phyloP scores from a whole-genome alignment of 2,113 vertebrate genomes.

The Balaenoptera acutorostrata region DNA sequence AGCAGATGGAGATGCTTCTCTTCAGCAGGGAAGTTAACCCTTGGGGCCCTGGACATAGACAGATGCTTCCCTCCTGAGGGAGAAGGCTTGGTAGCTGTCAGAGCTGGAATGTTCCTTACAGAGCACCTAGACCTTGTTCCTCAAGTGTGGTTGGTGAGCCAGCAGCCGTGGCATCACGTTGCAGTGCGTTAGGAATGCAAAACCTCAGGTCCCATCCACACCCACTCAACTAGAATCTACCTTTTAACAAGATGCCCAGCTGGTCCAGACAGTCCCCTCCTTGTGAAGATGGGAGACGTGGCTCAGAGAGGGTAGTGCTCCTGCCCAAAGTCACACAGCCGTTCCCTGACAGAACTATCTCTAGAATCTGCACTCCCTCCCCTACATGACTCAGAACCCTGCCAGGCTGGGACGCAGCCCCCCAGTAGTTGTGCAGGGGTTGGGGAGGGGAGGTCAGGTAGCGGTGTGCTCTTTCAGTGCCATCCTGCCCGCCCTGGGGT shows the following conservation, averaged over 20 bases:
- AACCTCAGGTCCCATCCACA: background rate
- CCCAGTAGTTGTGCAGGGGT: too few relatives aligned
- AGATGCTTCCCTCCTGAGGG: background rate
- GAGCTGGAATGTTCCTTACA: background rate
- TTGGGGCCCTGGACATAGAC: background rate
- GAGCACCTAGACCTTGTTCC: background rate
- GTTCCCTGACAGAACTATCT: background rate
- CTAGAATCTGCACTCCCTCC: background rate
- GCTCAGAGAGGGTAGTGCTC: background rate
- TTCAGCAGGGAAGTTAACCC: constrained; percentile 51
- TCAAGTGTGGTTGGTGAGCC: background rate
- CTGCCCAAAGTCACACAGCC: constrained; percentile 41
- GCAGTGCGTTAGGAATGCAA: background rate
- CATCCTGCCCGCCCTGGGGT: background rate
- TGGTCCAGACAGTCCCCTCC: background rate
- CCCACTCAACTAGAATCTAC: background rate
- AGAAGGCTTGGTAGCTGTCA: background rate
- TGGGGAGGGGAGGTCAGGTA: too few relatives aligned
- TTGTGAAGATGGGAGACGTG: background rate
- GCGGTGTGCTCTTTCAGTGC: background rate
- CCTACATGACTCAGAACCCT: background rate
- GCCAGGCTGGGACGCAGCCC: background rate
- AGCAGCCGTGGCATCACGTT: background rate
- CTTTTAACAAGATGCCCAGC: background rate
- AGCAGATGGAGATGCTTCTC: constrained; percentile 39